A percentile compares a stretch with the other conserved stretches of the same genome.
Conservation (phyloP, 2,797 vertebrate genomes). For the Peromyscus eremicus region DNA sequence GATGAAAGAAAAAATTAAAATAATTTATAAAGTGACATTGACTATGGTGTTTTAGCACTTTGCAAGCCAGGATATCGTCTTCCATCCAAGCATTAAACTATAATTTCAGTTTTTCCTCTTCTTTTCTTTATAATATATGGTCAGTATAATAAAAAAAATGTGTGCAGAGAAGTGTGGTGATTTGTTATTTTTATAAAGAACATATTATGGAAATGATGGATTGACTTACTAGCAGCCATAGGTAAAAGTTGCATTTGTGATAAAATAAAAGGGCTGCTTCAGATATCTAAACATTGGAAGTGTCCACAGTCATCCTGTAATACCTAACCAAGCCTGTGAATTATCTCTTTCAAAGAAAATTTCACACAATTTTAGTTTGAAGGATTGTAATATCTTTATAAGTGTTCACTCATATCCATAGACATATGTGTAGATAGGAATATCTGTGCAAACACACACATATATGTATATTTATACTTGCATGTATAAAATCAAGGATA, state of each 20-base stretch:
- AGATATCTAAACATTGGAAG: too few species aligned
- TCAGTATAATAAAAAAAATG: not conserved
- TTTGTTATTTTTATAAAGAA: not conserved
- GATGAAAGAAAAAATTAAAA: not conserved
- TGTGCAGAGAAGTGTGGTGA: not conserved
- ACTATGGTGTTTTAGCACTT: not conserved
- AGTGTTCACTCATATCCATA: too few species aligned
- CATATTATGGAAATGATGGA: not conserved
- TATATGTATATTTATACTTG: not conserved
- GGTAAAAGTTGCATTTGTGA: too few species aligned
- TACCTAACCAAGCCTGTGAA: not conserved
- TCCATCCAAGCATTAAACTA: not conserved
- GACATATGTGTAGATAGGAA: not conserved
- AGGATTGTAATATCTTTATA: not conserved
- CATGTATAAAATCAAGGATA: not conserved
- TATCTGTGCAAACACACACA: not conserved
- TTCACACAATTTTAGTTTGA: not conserved
- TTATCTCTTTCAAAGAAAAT: not conserved
- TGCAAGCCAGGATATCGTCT: not conserved
- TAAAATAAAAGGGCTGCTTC: not conserved
- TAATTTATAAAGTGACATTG: not conserved
- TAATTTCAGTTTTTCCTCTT: conserved; percentile 10
- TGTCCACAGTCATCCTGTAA: not conserved
- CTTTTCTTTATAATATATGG: not conserved
- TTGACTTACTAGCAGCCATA: not conserved